These are phyloP conservation scores for Uloborus diversus DNA, from an alignment of 1,140 invertebrate genomes.

Conservation along the genomic window DNA sequence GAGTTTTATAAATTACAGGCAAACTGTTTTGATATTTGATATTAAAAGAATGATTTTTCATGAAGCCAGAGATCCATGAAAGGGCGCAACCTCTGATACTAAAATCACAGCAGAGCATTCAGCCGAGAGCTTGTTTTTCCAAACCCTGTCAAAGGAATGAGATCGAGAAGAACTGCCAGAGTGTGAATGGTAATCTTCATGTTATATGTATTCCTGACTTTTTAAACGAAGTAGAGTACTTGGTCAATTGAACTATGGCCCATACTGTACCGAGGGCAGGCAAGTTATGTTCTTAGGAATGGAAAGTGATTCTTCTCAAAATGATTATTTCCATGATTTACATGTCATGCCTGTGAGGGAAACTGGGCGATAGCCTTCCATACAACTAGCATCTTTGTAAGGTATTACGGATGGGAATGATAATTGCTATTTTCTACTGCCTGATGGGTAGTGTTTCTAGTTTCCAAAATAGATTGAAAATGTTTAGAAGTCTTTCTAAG, in stretches of 20 bases:
- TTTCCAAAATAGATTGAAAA: not conserved
- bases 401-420: not conserved
- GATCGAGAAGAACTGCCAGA: conserved; percentile 2
- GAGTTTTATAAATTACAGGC: not conserved
- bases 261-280: not conserved
- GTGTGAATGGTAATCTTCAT: not conserved
- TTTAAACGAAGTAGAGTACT: not conserved
- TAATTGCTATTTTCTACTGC: not conserved
- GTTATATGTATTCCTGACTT: not conserved
- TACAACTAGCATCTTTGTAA: not conserved
- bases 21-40: not conserved
- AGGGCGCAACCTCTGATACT: not conserved
- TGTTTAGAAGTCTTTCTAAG: not conserved
- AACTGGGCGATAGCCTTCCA: not conserved
- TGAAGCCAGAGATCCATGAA: not conserved
- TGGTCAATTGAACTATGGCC: not conserved
- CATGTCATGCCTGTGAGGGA: not conserved
- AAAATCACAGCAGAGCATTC: not conserved
- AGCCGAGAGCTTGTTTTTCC: not conserved
- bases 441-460: not conserved
- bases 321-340: not conserved
- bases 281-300: not conserved
- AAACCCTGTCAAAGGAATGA: conserved; percentile 9
- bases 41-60: not conserved
- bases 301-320: not conserved